Base-by-base conservation (phyloP, 64 coral and sea anemone species). In the Montipora cactus region DNA sequence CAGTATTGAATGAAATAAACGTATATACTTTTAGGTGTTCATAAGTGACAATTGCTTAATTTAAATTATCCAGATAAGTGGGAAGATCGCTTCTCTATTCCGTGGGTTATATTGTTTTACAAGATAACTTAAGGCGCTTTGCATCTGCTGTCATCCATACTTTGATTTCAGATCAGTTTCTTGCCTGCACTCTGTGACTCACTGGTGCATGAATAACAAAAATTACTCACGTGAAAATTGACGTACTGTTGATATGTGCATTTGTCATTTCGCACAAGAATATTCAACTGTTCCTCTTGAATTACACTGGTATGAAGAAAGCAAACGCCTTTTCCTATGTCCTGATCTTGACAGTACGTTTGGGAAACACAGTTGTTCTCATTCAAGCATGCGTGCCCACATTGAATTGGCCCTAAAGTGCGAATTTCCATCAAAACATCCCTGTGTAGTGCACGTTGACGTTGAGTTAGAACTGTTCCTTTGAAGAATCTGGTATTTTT, bases 191-290 rank as follows among this genome's bases (percentile, higher is more conserved):
- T 1, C 1, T 28, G 28, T 28, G 28, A 28, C 28, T 28, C 28
- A 28, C 28, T 28, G 28, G 28, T 28, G 28, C 28, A 28, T 28
- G 28, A 28, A 28, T 1, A 28, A 57, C 53, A 6, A 57, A 57
- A 11, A 57, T 8, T 57, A 92, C 90, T 92, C 75, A 92, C 90
- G n/a, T 25, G 1, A 25, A 85, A 75, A 59, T 78, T 49, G n/a
- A 85, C 57, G 21, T 76, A 92, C 59, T 92, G 90, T 67, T 92
- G 82, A 67, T 76, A 92, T 20, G 57, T 86, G 51, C 90, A 92
- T 23, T 70, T 18, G 20, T 67, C 79, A 19, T 75, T 85, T 83
- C 48, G 15, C 1, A 68, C 81, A 0, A 92, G 58, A 44, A 74
- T 53, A 9, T 16, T 70, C 2, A 18, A 51, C 25, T 67, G 28